Base-by-base conservation (phyloP, 2,113 vertebrate species). In the Dromiciops gliroides region DNA sequence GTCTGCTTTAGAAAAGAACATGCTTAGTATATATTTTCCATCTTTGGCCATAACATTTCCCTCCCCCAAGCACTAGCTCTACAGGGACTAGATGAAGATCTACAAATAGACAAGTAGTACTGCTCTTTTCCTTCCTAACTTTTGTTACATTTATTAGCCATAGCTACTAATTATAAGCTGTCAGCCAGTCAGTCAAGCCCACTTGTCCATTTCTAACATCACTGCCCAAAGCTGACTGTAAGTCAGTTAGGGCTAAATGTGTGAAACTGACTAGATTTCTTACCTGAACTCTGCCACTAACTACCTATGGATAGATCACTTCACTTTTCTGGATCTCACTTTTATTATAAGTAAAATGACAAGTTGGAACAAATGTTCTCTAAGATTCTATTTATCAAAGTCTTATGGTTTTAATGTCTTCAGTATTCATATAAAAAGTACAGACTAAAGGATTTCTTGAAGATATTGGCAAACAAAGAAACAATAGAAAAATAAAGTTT, bases 321-420 rank as follows among this genome's bases (percentile, higher is more conserved):
- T 96, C 31, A 95, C 16, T 24, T 88, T 95, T 92, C 83, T 93
- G 7, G 94, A 91, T 14, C 96, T 60, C 60, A 75, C 14, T 37
- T n/a, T 75, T n/a, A 75, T n/a, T n/a, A 16, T n/a, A n/a, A 75
- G 14, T 19, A n/a, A 75, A 75, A 75, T 67, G 11, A 16, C 19
- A 75, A 75, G 89, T 50, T 47, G 91, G 48, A 23, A 49, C 52
- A 93, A 52, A 51, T 56, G 37, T 89, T 49, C 88, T 92, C 48
- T 56, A 94, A 94, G 91, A 14, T 16, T n/a, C 12, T 16, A n/a
- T 37, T 75, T 37, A n/a, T 75, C n/a, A 75, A 75, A 75, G 37
- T 25, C 9, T 56, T 56, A 9, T 56, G 8, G 3, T 75, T 67
- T 75, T n/a, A 89, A 47, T 49, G 24, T 0, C 89, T 89, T 89